These are phyloP conservation scores for Otus scops DNA, from an alignment of 2,797 vertebrate species.

Conservation along the genomic window DNA sequence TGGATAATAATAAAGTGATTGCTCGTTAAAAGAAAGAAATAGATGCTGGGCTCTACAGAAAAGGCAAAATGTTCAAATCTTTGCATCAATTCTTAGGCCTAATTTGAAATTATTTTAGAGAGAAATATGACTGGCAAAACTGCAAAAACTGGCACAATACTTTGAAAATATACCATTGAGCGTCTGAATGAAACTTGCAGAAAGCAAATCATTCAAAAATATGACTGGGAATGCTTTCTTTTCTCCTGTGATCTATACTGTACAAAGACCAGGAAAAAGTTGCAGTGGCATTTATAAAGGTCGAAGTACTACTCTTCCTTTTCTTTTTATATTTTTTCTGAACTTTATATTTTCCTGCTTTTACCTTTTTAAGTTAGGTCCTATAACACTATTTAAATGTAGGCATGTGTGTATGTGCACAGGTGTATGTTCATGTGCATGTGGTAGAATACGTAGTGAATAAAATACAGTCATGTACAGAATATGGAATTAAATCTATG, in stretches of 20 bases:
- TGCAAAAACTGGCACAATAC: neutral
- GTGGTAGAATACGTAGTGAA: neutral
- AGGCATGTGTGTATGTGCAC: neutral
- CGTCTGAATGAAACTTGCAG: neutral
- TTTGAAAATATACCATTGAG: neutral
- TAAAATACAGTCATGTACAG: neutral
- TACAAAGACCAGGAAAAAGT: neutral
- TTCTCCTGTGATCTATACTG: neutral
- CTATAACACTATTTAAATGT: constrained; percentile 6
- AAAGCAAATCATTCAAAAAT: neutral
- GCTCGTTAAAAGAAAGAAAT: neutral
- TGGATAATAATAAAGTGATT: neutral
- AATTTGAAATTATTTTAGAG: neutral
- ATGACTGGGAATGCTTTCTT: neutral
- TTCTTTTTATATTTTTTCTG: neutral
- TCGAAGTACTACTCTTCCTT: neutral
- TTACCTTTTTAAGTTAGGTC: neutral
- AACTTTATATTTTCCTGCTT: neutral
- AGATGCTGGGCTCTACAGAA: neutral
- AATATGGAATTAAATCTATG: constrained; percentile 40
- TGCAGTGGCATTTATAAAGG: neutral
- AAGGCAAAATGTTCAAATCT: neutral
- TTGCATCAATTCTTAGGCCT: neutral
- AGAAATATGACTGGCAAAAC: neutral
- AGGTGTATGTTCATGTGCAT: neutral